A percentile compares a stretch with the other conserved stretches of the same genome.
These are phyloP conservation scores for Brachionus sp. DNA, from an alignment of 1,140 invertebrate genomes.

Conservation along the genomic window DNA sequence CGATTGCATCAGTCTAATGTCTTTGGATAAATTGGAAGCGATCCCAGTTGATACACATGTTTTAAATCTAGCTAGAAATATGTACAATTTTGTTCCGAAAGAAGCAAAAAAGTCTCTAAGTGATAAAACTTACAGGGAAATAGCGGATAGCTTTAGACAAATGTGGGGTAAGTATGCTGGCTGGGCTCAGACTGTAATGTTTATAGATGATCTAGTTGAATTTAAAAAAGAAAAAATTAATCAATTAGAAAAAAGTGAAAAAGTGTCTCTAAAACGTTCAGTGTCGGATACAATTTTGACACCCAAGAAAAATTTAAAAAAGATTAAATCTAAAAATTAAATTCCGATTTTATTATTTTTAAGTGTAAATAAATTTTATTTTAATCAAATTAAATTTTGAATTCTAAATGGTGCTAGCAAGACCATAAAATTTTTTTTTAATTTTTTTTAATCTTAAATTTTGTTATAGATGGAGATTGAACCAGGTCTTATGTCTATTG, in stretches of 20 bases:
- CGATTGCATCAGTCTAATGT: slow-evolving; percentile 98
- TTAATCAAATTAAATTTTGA: neutral
- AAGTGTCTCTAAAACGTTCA: neutral
- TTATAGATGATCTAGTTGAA: slow-evolving; percentile 36
- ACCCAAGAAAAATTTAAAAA: slow-evolving; percentile 30
- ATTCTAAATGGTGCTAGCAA: neutral
- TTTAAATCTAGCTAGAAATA: slow-evolving; percentile 73
- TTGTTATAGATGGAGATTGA: slow-evolving; percentile 3
- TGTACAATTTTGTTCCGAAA: slow-evolving; percentile 22
- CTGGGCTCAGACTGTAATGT: slow-evolving; percentile 46
- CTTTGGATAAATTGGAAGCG: slow-evolving; percentile 77
- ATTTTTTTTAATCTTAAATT: neutral
- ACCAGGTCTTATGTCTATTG: neutral
- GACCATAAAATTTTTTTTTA: neutral
- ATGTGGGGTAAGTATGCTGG: slow-evolving; percentile 45
- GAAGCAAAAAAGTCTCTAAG: neutral
- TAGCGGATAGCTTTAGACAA: slow-evolving; percentile 1
- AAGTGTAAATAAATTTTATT: neutral
- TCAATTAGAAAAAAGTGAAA: neutral
- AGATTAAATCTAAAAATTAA: neutral
- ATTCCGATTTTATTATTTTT: neutral
- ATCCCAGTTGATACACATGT: slow-evolving; percentile 96
- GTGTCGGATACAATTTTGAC: neutral
- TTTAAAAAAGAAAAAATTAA: slow-evolving; percentile 34
- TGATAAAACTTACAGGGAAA: slow-evolving; percentile 18